These are phyloP conservation scores for Urechis unicinctus DNA, from an alignment of 2,888 invertebrate species.

Conservation along the genomic window DNA sequence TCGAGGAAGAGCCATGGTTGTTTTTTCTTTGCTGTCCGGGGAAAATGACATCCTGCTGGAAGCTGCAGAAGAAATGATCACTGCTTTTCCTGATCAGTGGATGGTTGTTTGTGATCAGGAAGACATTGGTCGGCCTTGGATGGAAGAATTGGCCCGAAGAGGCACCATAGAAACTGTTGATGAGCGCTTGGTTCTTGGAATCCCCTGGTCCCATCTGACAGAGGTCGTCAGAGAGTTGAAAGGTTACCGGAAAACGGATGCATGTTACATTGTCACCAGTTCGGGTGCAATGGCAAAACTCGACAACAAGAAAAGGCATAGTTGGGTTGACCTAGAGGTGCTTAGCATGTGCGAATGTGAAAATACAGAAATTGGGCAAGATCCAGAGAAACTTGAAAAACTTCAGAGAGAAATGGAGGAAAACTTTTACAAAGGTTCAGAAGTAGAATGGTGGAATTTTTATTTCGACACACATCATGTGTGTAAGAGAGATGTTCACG, in stretches of 20 bases:
- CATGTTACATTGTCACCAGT: conserved; percentile 22
- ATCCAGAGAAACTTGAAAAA: background rate
- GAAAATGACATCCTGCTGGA: conserved; percentile 23
- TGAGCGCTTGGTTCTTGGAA: background rate
- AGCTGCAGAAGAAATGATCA: conserved; percentile 21
- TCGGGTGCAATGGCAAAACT: conserved; percentile 22
- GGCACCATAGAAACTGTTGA: background rate
- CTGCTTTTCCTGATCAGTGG: conserved; percentile 25
- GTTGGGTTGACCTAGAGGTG: conserved; percentile 25
- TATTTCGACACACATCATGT: conserved; percentile 25
- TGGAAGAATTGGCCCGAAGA: too few species aligned
- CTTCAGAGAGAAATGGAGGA: conserved; percentile 2
- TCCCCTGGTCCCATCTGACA: conserved; percentile 1
- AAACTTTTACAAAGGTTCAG: conserved; percentile 18
- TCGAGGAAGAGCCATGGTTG: conserved; percentile 18
- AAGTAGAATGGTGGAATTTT: conserved; percentile 29
- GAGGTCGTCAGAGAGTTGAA: conserved; percentile 13
- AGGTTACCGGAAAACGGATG: background rate
- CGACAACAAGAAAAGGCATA: conserved; percentile 21
- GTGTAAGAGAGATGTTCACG: conserved; percentile 9
- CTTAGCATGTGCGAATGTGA: conserved; percentile 20
- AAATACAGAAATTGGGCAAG: conserved; percentile 4
- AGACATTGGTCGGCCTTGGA: conserved; percentile 19
- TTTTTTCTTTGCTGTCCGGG: conserved; percentile 24
- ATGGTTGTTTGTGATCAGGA: conserved; percentile 22